Evolutionary conservation across 2,888 invertebrate genomes (phyloP), one percentile per base, ranked within the genome.

Genomic region (Latheticus oryzae): DNA sequence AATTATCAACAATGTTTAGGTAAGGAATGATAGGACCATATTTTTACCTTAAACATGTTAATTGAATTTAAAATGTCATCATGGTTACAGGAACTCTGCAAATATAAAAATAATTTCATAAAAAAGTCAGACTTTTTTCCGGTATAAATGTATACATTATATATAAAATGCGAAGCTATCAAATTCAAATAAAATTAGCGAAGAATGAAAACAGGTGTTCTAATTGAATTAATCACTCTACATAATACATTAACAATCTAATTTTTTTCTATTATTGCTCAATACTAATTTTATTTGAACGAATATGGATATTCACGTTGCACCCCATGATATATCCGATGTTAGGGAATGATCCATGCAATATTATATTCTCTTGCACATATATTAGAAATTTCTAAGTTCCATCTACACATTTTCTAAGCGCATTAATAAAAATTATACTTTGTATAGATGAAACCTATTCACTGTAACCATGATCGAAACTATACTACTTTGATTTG

Each of bases 21-120:
- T 81, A 83, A 83, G 84, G 85, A 84, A 85, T 84, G 84, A 84
- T 84, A 83, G 78, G 82, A 82, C 82, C 83, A 83, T 72, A 83
- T 80, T 79, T 83, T 81, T 82, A 82, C 83, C 83, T 78, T 76
- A 83, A 82, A 82, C 82, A 79, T 77, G 59, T 61, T 26, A 62
- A 68, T 63, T 51, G 65, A 67, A 5, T 24, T 5, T 56, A 52
- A 51, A 53, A 58, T 61, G 43, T 40, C 54, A 64, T 68, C 72
- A 69, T 68, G 71, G 68, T 70, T 72, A 69, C 72, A 70, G 66
- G 62, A 62, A 45, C 24, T 54, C 3, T 30, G 43, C 21, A n/a
- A 28, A 24, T 52, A 55, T 62, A 61, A 64, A 57, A 63, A 62
- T 51, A 61, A 61, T 53, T 60, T 55, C 37, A 50, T 54, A 60